Evolutionary conservation across 2,888 invertebrate genomes (phyloP).

Genomic region (Tribolium freemani): DNA sequence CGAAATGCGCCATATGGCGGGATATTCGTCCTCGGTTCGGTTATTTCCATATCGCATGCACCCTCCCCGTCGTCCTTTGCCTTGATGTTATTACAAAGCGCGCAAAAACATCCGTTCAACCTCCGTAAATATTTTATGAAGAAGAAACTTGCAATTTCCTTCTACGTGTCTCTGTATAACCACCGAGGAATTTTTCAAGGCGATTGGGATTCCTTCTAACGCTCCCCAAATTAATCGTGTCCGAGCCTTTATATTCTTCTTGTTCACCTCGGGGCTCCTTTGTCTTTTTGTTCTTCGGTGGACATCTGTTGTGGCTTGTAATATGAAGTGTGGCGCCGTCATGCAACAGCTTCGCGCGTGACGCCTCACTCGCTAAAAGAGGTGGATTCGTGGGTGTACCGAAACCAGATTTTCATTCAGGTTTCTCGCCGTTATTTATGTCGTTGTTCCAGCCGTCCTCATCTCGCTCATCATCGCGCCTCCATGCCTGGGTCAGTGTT

Average conservation of each 20-base stretch:
- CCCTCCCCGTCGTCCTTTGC: constrained; percentile 14
- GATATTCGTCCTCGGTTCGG: not conserved
- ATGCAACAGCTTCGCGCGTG: constrained; percentile 49
- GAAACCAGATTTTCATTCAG: constrained; percentile 62
- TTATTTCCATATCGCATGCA: constrained; percentile 29
- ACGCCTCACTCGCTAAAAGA: constrained; percentile 50
- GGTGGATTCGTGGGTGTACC: constrained; percentile 60
- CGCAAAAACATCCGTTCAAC: constrained; percentile 28
- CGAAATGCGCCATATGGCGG: constrained; percentile 23
- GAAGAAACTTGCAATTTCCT: constrained; percentile 45
- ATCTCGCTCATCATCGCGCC: constrained; percentile 49
- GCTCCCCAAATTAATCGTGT: constrained; percentile 40
- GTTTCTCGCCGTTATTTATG: constrained; percentile 61
- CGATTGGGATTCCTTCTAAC: constrained; percentile 17
- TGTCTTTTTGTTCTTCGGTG: constrained; percentile 52
- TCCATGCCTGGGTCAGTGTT: constrained; percentile 27
- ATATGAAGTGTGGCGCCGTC: constrained; percentile 57
- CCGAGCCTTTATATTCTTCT: constrained; percentile 8
- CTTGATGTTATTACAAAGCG: constrained; percentile 16
- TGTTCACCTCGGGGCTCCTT: constrained; percentile 30
- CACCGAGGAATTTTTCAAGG: constrained; percentile 35
- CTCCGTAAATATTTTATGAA: constrained; percentile 44
- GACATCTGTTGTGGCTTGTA: constrained; percentile 55
- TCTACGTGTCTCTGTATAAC: constrained; percentile 30
- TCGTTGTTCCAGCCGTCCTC: constrained; percentile 54